Evolutionary conservation across 2,888 invertebrate species (phyloP).

Genomic region (Caenorhabditis uteleia): DNA sequence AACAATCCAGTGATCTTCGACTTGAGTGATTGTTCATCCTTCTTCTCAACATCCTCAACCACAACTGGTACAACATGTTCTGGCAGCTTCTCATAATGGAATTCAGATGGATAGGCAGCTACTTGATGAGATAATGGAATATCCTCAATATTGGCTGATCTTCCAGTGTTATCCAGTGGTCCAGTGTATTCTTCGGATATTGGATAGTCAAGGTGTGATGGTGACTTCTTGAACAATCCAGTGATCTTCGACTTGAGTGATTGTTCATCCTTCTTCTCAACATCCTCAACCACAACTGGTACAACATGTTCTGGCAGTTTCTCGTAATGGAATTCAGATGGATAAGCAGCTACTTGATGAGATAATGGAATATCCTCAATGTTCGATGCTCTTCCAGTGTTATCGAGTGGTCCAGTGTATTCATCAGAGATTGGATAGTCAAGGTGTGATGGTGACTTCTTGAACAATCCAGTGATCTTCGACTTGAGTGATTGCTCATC

Average conservation of each 20-base stretch:
- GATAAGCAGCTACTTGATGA: conserved; percentile 1
- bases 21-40: not conserved
- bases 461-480: too few relatives aligned
- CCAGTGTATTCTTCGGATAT: conserved; percentile 33
- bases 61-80: not conserved
- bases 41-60: not conserved
- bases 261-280: not conserved
- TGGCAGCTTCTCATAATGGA: conserved; percentile 11
- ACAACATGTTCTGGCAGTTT: not conserved
- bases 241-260: conserved; percentile 10
- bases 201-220: conserved; percentile 39
- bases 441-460: too few relatives aligned
- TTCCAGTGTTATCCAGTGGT: conserved; percentile 27
- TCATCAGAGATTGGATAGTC: too few relatives aligned
- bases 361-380: conserved; percentile 1
- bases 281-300: not conserved
- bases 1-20: conserved; percentile 12
- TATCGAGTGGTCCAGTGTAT: too few relatives aligned
- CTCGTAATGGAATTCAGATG: conserved; percentile 8
- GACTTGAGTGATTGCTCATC: too few relatives aligned
- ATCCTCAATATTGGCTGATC: conserved; percentile 30
- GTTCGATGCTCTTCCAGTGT: too few relatives aligned
- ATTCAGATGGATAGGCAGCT: conserved; percentile 19
- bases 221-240: conserved; percentile 35
- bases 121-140: conserved; percentile 38